A percentile compares a stretch with the other conserved stretches of the same genome.
Evolutionary conservation across 2,888 invertebrate species (phyloP).

Genomic region (Drosophila heteroneura): DNA sequence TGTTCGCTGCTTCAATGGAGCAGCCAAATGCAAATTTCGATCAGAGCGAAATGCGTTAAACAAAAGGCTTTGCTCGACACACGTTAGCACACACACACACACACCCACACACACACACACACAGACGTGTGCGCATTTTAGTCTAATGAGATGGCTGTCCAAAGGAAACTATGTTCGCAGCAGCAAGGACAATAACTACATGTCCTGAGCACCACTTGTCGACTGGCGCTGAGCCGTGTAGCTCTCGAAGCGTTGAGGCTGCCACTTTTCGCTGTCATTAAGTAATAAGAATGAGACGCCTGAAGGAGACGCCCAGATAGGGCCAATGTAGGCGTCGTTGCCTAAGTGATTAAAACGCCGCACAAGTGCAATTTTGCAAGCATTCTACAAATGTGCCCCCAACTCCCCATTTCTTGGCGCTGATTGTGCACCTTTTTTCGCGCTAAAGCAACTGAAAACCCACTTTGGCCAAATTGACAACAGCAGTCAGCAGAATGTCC

Average conservation of each 20-base stretch:
- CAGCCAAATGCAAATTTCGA: slow-evolving; percentile 75
- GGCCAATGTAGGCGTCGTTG: slow-evolving; percentile 73
- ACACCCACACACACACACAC: background rate
- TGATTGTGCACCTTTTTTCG: slow-evolving; percentile 73
- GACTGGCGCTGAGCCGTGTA: slow-evolving; percentile 62
- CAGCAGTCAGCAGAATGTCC: slow-evolving; percentile 67
- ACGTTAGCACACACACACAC: slow-evolving; percentile 3
- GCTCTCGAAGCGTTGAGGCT: slow-evolving; percentile 55
- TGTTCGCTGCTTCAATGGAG: slow-evolving; percentile 70
- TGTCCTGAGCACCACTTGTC: slow-evolving; percentile 65
- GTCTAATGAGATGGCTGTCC: slow-evolving; percentile 66
- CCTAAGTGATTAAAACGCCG: slow-evolving; percentile 83
- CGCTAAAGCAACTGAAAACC: slow-evolving; percentile 85
- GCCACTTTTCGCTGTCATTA: slow-evolving; percentile 82
- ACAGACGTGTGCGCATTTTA: slow-evolving; percentile 54
- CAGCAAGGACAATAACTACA: slow-evolving; percentile 24
- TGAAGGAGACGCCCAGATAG: slow-evolving; percentile 53
- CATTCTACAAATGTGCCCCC: slow-evolving; percentile 8
- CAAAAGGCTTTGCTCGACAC: slow-evolving; percentile 46
- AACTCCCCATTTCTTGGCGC: slow-evolving; percentile 5
- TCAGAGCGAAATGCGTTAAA: slow-evolving; percentile 61
- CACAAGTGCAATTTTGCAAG: slow-evolving; percentile 71
- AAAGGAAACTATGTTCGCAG: slow-evolving; percentile 27
- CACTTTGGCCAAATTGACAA: slow-evolving; percentile 85
- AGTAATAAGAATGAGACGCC: slow-evolving; percentile 72